phyloP scores from a whole-genome alignment of 64 coral and sea anemone genomes.

The Exaiptasia diaphana region DNA sequence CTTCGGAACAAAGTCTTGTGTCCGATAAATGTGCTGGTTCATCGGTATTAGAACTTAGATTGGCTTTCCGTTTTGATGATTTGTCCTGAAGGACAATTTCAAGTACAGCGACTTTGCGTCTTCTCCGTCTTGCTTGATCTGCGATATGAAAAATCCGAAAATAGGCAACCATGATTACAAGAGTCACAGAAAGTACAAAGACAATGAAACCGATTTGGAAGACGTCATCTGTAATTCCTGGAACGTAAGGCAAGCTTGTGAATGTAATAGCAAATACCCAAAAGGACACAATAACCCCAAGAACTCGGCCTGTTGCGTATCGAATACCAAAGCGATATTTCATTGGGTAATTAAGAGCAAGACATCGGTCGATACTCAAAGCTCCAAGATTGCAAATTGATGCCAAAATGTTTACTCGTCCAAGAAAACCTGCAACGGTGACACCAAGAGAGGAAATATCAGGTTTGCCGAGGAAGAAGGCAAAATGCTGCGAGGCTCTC shows the following conservation, averaged over 20 bases:
- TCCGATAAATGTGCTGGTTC: too few species aligned
- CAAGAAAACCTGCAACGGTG: conserved; percentile 6
- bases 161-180: conserved; percentile 5
- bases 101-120: background rate
- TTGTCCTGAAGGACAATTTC: background rate
- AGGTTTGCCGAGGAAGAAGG: background rate
- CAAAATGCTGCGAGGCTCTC: conserved; percentile 31
- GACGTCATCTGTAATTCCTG: background rate
- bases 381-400: conserved; percentile 22
- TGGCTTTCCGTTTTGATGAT: background rate
- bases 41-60: background rate
- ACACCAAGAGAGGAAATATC: background rate
- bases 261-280: conserved; percentile 17
- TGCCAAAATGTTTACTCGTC: conserved; percentile 18
- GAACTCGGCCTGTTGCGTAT: conserved; percentile 2
- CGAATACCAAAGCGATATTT: conserved; percentile 24
- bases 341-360: conserved; percentile 38
- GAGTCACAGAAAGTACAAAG: conserved; percentile 12
- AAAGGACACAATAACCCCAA: background rate
- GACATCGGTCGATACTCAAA: conserved; percentile 36
- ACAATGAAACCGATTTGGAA: conserved; percentile 7
- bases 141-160: conserved; percentile 19
- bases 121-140: conserved; percentile 3
- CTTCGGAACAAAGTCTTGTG: too few species aligned
- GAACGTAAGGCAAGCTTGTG: conserved; percentile 10